Conservation (phyloP, 2,797 vertebrate genomes). For the Chaunax sp. region DNA sequence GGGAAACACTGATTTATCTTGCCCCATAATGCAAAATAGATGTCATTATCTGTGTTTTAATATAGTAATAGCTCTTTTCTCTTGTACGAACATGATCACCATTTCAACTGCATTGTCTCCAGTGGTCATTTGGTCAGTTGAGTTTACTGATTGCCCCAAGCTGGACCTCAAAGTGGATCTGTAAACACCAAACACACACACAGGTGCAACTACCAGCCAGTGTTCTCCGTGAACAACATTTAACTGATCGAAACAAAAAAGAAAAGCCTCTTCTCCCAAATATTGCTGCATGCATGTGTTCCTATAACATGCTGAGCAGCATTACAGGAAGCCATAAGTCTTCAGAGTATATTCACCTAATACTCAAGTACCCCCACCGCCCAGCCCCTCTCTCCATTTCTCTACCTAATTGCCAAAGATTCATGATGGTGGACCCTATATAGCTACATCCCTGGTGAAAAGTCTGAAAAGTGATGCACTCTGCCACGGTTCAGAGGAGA, state of each 20-base stretch:
- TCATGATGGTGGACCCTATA: slow-evolving; percentile 36
- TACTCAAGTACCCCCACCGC: slow-evolving; percentile 11
- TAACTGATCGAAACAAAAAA: slow-evolving; percentile 70
- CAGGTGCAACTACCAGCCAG: slow-evolving; percentile 58
- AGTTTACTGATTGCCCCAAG: slow-evolving; percentile 53
- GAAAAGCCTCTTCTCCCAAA: no score
- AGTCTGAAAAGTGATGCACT: slow-evolving; percentile 52
- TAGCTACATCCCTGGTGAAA: slow-evolving; percentile 41
- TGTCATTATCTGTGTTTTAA: no score
- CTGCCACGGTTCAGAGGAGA: slow-evolving; percentile 37
- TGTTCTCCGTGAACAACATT: slow-evolving; percentile 61
- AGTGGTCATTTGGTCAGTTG: no score
- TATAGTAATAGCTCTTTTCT: no score
- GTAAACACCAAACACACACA: slow-evolving; percentile 40
- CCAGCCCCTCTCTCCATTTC: slow-evolving; percentile 8
- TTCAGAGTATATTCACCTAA: slow-evolving; percentile 35
- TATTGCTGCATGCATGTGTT: neutral
- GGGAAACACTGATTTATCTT: neutral
- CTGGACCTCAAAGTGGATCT: slow-evolving; percentile 29
- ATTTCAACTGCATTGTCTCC: slow-evolving; percentile 28
- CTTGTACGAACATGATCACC: no score
- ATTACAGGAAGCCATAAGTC: slow-evolving; percentile 43
- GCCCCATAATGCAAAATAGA: slow-evolving; percentile 9
- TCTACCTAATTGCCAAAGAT: slow-evolving; percentile 56
- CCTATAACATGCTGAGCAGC: slow-evolving; percentile 23